A percentile compares a stretch with the other conserved stretches of the same genome.
phyloP scores from a whole-genome alignment of 2,888 invertebrate species.

The Drosophila siamana region DNA sequence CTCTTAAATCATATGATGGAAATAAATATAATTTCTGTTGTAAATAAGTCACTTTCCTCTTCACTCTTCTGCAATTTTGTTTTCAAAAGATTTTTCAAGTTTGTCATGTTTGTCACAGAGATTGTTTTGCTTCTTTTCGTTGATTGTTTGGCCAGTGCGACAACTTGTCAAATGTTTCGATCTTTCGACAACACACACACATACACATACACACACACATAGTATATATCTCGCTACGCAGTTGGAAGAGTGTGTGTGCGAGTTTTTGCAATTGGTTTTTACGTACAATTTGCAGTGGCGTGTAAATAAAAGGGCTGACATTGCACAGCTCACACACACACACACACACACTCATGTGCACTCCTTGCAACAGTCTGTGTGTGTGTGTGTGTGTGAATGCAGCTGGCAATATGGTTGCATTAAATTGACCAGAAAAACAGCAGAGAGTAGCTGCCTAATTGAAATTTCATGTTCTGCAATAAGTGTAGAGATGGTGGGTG shows the following conservation, averaged over 20 bases:
- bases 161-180: constrained; percentile 40
- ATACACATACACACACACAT: neutral
- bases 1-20: no score
- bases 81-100: no score
- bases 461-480: constrained; percentile 82
- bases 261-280: constrained; percentile 28
- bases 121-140: neutral
- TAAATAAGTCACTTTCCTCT: no score
- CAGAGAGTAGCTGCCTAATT: constrained; percentile 78
- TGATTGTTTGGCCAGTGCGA: constrained; percentile 15
- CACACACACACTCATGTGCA: no score
- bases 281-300: constrained; percentile 48
- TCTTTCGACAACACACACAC: constrained; percentile 25
- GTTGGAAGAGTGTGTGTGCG: constrained; percentile 2
- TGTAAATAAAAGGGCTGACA: constrained; percentile 55
- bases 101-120: no score
- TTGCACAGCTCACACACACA: constrained; percentile 36
- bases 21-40: no score
- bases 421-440: constrained; percentile 81
- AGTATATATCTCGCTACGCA: neutral
- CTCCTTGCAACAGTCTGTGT: neutral
- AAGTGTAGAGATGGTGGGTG: constrained; percentile 60
- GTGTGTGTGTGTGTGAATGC: constrained; percentile 15
- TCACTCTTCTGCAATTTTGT: no score
- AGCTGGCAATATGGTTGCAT: constrained; percentile 68